Base-by-base conservation (phyloP, 2,797 vertebrate genomes). In the Anguilla obscura region DNA sequence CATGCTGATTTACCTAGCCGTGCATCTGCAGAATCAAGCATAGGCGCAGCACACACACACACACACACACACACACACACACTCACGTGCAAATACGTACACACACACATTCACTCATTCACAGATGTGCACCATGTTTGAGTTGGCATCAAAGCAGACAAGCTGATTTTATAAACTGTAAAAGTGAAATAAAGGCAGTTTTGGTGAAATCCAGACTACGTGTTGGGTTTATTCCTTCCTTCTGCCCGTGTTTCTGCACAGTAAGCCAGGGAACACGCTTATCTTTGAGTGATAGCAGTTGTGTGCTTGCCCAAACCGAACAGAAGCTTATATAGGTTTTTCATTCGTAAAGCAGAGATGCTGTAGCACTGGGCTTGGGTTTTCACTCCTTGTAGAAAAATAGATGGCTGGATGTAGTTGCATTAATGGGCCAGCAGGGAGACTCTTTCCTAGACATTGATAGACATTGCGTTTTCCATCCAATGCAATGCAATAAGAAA, bases 131-230 rank as follows among this genome's bases (percentile, higher is more conserved):
- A 93, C 90, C 89, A 91, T 88, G 89, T 94, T 95, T 94, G 91
- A 92, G 93, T 94, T 96, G 94, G 92, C 94, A 95, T 95, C 93
- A 92, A 95, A 94, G 94, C 94, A 95, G 93, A 95, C 91, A 95
- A 88, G 93, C 93, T 95, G 93, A 94, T 97, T 97, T 97, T 96
- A 95, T 96, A 96, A 96, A 96, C 90, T 89, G 94, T 95, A 94
- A 89, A 92, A 92, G 94, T 95, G 92, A 93, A 96, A 96, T 95
- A 95, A 96, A 96, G 94, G 93, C 90, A 90, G 91, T 96, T 96
- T 96, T 96, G 95, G 96, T 96, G 93, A 96, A 96, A 96, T 95
- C 93, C 91, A 94, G 66, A 87, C 45, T 58, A 21, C 16, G 93
- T 92, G 90, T 93, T 14, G 7, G 74, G 87, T 85, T 0, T 91